Percentiles rank a stretch among this genome's conserved stretches.
These are phyloP conservation scores for Drosophila aldrichi DNA, from an alignment of 2,888 invertebrate species.

Conservation along the genomic window DNA sequence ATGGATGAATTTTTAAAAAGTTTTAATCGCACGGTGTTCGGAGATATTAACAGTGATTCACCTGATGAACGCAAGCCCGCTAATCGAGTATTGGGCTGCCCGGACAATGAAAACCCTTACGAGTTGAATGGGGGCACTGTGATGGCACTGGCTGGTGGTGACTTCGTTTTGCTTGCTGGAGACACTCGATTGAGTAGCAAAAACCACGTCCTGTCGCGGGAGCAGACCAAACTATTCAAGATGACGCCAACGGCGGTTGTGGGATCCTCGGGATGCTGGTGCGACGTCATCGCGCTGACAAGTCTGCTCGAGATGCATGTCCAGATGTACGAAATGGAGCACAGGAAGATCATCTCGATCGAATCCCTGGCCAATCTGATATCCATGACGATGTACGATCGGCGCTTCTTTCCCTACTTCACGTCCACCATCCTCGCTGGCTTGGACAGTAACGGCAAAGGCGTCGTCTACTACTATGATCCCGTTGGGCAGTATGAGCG, in stretches of 20 bases:
- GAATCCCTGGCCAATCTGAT: constrained; percentile 8
- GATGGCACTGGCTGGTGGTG: constrained; percentile 5
- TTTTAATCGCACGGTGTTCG: background rate
- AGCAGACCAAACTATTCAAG: background rate
- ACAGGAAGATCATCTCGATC: background rate
- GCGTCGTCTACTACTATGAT: constrained; percentile 4
- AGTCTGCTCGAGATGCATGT: background rate
- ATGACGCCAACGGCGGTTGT: background rate
- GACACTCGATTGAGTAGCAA: background rate
- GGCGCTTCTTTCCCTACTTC: background rate
- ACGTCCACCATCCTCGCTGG: background rate
- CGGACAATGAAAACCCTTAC: rapidly evolving
- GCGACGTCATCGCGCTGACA: background rate
- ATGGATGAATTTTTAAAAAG: background rate
- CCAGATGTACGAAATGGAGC: background rate
- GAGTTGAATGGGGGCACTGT: background rate
- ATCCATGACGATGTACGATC: constrained; percentile 1
- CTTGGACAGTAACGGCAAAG: background rate
- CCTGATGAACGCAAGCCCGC: background rate
- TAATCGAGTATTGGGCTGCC: background rate
- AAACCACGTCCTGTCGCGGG: rapidly evolving
- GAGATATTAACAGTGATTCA: background rate
- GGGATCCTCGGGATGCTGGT: background rate
- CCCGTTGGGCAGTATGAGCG: background rate
- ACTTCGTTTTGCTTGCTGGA: constrained; percentile 1